Base-by-base conservation (phyloP, 2,113 vertebrate species). In the Columba janthina region DNA sequence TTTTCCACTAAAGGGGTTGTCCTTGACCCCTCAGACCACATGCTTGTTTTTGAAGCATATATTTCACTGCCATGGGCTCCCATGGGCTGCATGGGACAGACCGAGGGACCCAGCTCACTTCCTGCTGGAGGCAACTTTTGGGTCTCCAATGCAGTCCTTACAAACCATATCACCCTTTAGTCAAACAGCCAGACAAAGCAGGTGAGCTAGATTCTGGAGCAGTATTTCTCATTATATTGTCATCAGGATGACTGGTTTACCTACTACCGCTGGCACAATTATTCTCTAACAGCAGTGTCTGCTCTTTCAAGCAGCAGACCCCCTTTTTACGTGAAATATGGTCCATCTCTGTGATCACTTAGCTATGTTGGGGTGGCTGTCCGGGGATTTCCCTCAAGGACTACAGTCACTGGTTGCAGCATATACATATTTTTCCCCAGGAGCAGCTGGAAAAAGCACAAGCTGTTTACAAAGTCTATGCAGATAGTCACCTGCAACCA, bases 1-100 rank as follows among this genome's bases (percentile, higher is more conserved):
- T 57, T 4, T 66, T 54, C 18, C 21, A 17, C 12, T 51, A 4
- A 48, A 53, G 22, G 25, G 10, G 4, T 31, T 70, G 25, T 22
- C 34, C 8, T 3, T 25, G 38, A 17, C 5, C 11, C 15, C 40
- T 70, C 8, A 4, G 24, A 54, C 2, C 12, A 42, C 1, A 3
- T 4, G 1, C 8, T 67, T 57, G 4, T 19, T 64, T 73, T 69
- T 60, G 15, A 12, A 38, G 2, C 2, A 1, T 36, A 6, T 2
- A 15, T 70, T 77, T 56, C 4, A 3, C 12, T 42, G 21, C 54
- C 12, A 4, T n/a, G 14, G 64, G 16, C 10, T 90, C 28, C 16
- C 9, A 10, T 51, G 53, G 51, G 38, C 29, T 56, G 8, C 6
- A 4, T 64, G n/a, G 31, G 8, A 26, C 10, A 12, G 67, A 76